These are phyloP conservation scores for Lysiphlebus fabarum DNA, from an alignment of 1,140 invertebrate species.

Conservation along the genomic window DNA sequence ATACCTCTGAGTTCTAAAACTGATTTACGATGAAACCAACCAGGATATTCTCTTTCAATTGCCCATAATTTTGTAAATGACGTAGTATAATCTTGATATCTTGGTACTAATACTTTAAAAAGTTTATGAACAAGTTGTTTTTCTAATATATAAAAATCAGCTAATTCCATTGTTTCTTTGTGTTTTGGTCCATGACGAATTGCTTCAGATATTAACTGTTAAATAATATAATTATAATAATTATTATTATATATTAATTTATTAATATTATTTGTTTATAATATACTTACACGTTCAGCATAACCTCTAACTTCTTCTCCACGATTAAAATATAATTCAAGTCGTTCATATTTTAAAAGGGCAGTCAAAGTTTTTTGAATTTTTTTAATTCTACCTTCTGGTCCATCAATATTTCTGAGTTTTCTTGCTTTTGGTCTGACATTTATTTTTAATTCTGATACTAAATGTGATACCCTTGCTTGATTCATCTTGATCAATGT, in stretches of 20 bases:
- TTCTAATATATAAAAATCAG: slow-evolving; percentile 84
- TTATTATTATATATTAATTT: slow-evolving; percentile 1
- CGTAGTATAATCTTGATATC: slow-evolving; percentile 68
- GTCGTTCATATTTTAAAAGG: slow-evolving; percentile 82
- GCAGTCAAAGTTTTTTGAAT: slow-evolving; percentile 79
- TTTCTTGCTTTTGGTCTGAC: slow-evolving; percentile 60
- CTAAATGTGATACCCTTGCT: slow-evolving; percentile 68
- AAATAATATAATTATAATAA: slow-evolving; percentile 21
- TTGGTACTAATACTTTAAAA: slow-evolving; percentile 86
- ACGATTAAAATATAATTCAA: slow-evolving; percentile 74
- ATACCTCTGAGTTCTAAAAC: slow-evolving; percentile 78
- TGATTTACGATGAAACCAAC: slow-evolving; percentile 53
- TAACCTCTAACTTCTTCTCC: slow-evolving; percentile 86
- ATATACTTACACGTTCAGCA: slow-evolving; percentile 69
- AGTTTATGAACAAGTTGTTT: slow-evolving; percentile 88
- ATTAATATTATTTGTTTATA: slow-evolving; percentile 3
- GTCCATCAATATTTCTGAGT: slow-evolving; percentile 67
- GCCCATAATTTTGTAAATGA: slow-evolving; percentile 73
- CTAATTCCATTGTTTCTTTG: slow-evolving; percentile 82
- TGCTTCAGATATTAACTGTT: slow-evolving; percentile 86
- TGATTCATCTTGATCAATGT: slow-evolving; percentile 64
- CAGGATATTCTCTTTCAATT: slow-evolving; percentile 64
- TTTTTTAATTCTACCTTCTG: slow-evolving; percentile 72
- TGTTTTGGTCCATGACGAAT: slow-evolving; percentile 81
- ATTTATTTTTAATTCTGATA: slow-evolving; percentile 69